Evolutionary conservation across 2,888 invertebrate species (phyloP), one percentile per base, ranked within the genome.

Genomic region (Mimachlamys varia): DNA sequence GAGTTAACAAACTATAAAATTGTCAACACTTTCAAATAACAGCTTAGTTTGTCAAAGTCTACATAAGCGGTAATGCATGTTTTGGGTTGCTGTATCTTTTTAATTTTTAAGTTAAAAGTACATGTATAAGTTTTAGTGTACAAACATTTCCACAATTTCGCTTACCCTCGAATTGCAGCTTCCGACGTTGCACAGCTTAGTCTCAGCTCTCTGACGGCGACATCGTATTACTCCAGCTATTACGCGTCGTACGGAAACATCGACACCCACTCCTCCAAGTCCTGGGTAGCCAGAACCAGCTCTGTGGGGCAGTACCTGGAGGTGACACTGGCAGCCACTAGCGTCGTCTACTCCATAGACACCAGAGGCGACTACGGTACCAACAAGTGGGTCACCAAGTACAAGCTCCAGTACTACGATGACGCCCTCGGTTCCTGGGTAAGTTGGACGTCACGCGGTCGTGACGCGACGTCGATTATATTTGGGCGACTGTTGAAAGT

Each of bases 281-380:
- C 91, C 17, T 94, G 94, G 94, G 89, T 93, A 19, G 92, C 94
- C 33, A 37, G 38, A 1, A 37, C 87, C 38, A 50, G 53, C 55
- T 87, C 55, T 15, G 89, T 87, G 10, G n/a, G 87, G 12, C 92
- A 92, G 62, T 94, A 92, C 50, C 55, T 95, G 50, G 93, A 94
- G 49, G 91, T 92, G 49, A 89, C 38, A 27, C 87, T 94, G 22
- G 55, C 89, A 37, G 19, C 37, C 17, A 44, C 58, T 15, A 62
- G 50, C 17, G 94, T 93, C 90, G 91, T 95, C 76, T 93, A 94
- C 33, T 90, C 93, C 4, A 89, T 94, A 17, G 92, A 93, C 44
- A 94, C 93, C 10, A 89, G 91, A 87, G 94, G 94, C 12, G 93
- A 92, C 19, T 90, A 90, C 0, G 38, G 53, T 19, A 91, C 90